These are phyloP conservation scores for Tetramorium simillimum DNA, from an alignment of 1,140 invertebrate species.

Conservation along the genomic window DNA sequence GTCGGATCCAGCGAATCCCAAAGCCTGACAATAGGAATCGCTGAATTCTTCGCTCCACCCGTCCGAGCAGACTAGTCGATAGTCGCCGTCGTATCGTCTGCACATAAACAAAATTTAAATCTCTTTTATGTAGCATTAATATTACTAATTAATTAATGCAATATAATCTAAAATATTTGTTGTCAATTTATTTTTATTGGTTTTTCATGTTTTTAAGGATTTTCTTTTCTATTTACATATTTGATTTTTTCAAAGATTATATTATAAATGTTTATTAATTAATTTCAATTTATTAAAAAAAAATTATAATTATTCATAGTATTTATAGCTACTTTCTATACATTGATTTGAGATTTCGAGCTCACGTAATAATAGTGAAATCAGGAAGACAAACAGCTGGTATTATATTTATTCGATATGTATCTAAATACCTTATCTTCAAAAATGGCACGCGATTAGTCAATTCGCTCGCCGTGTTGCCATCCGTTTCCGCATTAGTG, in stretches of 20 bases:
- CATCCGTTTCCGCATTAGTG: conserved; percentile 38
- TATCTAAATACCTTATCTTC: conserved; percentile 77
- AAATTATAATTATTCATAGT: neutral
- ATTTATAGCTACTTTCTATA: neutral
- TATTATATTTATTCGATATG: conserved; percentile 24
- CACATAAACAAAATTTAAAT: conserved; percentile 44
- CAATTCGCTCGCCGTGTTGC: conserved; percentile 13
- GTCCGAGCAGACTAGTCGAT: conserved; percentile 85
- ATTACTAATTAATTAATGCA: neutral
- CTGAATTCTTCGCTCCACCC: conserved; percentile 86
- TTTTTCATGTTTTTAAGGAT: neutral
- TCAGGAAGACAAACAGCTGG: neutral
- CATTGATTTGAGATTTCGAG: neutral
- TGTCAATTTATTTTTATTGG: neutral
- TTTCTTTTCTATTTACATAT: neutral
- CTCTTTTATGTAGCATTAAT: neutral
- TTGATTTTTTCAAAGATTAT: neutral
- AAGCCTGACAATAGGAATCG: conserved; percentile 85
- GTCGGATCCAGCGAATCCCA: conserved; percentile 85
- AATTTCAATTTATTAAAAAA: neutral
- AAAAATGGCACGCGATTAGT: conserved; percentile 64
- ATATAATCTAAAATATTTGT: neutral
- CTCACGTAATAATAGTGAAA: neutral
- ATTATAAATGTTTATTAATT: neutral
- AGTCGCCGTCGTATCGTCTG: conserved; percentile 82